These are phyloP conservation scores for Cariama cristata DNA, from an alignment of 2,113 vertebrate genomes.

Conservation along the genomic window DNA sequence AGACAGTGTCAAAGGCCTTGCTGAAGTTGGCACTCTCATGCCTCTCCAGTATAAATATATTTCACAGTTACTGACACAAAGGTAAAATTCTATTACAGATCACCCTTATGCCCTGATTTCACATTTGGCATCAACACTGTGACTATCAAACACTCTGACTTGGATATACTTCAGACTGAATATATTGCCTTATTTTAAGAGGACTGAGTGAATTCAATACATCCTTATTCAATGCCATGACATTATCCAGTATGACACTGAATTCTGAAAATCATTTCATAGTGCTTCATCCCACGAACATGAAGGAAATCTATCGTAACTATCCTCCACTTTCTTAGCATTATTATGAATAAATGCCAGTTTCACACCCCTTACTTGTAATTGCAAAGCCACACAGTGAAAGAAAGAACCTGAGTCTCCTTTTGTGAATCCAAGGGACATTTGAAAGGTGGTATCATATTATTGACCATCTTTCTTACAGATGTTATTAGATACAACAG, in stretches of 20 bases:
- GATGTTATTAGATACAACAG: neutral
- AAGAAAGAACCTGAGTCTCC: rapidly evolving
- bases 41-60: neutral
- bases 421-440: neutral
- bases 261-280: neutral
- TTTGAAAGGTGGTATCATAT: neutral
- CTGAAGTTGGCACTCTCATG: neutral
- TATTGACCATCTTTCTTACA: neutral
- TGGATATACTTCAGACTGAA: neutral
- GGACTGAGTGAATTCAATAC: neutral
- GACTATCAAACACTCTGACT: neutral
- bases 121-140: neutral
- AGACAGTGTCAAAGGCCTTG: too few species aligned
- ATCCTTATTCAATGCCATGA: neutral
- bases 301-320: neutral
- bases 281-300: neutral
- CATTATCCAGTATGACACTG: neutral
- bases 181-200: neutral
- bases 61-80: neutral
- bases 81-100: neutral
- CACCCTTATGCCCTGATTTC: neutral
- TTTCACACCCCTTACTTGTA: neutral
- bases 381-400: neutral
- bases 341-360: neutral
- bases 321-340: neutral